A percentile compares a stretch with the other conserved stretches of the same genome.
Conservation (phyloP, 2,113 vertebrate genomes). For the Polypterus senegalus region DNA sequence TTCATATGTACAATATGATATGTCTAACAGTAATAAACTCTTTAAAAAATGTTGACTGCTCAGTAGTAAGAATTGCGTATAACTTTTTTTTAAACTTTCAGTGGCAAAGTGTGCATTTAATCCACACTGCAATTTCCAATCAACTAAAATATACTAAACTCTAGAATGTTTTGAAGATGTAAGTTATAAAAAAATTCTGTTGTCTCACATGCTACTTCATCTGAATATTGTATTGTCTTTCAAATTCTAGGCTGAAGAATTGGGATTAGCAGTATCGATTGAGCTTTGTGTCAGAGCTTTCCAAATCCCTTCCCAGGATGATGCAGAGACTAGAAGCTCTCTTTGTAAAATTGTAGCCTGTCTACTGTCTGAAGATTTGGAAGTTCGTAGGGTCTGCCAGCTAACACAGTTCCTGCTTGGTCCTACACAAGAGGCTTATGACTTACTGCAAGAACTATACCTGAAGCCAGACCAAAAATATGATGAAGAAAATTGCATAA, state of each 20-base stretch:
- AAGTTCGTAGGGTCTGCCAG: constrained; percentile 84
- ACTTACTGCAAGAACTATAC: constrained; percentile 73
- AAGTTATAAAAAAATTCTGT: too few species aligned
- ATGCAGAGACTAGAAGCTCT: constrained; percentile 73
- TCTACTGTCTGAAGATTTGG: constrained; percentile 82
- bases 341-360: constrained; percentile 85
- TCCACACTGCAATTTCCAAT: too few species aligned
- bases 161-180: constrained; percentile 6
- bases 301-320: constrained; percentile 75
- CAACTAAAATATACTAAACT: not conserved
- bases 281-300: constrained; percentile 88
- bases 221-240: not conserved
- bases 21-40: too few species aligned
- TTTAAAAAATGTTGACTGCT: too few species aligned
- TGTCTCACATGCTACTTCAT: too few species aligned
- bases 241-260: constrained; percentile 57
- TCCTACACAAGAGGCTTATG: constrained; percentile 65
- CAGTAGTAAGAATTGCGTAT: too few species aligned
- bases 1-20: too few species aligned
- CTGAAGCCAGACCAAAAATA: constrained; percentile 86
- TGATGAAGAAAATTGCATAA: constrained; percentile 73
- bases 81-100: not conserved
- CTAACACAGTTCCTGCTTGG: constrained; percentile 89
- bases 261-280: constrained; percentile 72
- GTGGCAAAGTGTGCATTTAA: too few species aligned